Evolutionary conservation across 2,113 vertebrate genomes (phyloP).

Genomic region (Melanotaenia duboulayi): DNA sequence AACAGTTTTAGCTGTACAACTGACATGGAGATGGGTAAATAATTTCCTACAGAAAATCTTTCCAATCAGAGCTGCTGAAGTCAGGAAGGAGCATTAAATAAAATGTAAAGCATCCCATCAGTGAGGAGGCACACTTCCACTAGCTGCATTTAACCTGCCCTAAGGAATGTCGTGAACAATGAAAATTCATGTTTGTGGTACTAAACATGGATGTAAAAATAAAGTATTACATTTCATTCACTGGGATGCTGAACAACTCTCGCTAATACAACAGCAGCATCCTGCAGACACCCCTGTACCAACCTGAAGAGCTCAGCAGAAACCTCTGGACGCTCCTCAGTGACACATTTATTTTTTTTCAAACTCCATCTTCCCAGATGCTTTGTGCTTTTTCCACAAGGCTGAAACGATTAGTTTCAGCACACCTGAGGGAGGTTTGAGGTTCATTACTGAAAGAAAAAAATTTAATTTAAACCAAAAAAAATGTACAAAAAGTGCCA

Average conservation of each 20-base stretch:
- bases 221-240: neutral
- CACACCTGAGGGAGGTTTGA: constrained; percentile 18
- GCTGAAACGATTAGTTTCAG: constrained; percentile 21
- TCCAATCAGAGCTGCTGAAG: constrained; percentile 41
- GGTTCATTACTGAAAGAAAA: constrained; percentile 20
- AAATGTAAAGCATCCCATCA: constrained; percentile 17
- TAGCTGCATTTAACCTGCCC: constrained; percentile 53
- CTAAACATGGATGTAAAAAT: constrained; percentile 10
- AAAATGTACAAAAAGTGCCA: constrained; percentile 68
- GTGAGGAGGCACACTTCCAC: constrained; percentile 38
- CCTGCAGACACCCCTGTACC: constrained; percentile 12
- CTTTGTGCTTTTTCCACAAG: constrained; percentile 47
- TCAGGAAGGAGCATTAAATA: constrained; percentile 23
- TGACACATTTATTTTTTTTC: neutral
- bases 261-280: constrained; percentile 4
- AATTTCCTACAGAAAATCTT: constrained; percentile 39
- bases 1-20: constrained; percentile 75
- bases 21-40: constrained; percentile 39
- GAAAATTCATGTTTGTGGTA: constrained; percentile 28
- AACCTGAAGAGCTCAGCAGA: constrained; percentile 25
- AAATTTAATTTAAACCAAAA: constrained; percentile 45
- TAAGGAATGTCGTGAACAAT: constrained; percentile 36
- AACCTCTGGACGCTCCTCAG: constrained; percentile 6
- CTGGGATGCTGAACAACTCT: neutral
- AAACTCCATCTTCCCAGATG: neutral